Percentiles rank a stretch among this genome's conserved stretches.
Conservation (phyloP, 2,113 vertebrate species). For the Pachycephala philippinensis region DNA sequence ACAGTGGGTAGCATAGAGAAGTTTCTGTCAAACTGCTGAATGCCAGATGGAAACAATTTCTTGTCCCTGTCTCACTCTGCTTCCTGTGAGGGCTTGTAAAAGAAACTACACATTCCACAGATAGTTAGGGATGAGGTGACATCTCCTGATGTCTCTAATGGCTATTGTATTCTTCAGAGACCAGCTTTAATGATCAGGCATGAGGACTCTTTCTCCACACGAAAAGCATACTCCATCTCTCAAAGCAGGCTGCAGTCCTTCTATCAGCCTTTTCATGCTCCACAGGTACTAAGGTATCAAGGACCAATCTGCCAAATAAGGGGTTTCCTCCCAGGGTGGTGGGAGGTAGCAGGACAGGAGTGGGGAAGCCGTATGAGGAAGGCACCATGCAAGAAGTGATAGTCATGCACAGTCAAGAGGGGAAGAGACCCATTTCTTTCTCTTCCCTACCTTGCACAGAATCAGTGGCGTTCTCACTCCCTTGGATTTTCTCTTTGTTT, state of each 20-base stretch:
- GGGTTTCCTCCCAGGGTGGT: not conserved
- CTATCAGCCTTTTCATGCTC: conserved; percentile 33
- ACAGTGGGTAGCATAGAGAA: not conserved
- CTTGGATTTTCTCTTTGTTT: conserved; percentile 71
- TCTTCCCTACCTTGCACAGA: conserved; percentile 62
- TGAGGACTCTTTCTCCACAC: not conserved
- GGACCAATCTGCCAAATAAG: not conserved
- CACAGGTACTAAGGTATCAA: not conserved
- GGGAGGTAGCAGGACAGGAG: not conserved
- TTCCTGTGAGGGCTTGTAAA: conserved; percentile 47
- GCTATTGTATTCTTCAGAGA: not conserved
- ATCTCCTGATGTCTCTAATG: conserved; percentile 41
- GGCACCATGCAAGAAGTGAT: not conserved
- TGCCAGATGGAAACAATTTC: conserved; percentile 36
- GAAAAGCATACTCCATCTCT: conserved; percentile 4
- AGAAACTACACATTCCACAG: not conserved
- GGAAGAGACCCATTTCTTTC: not conserved
- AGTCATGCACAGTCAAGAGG: conserved; percentile 12
- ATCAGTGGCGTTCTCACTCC: conserved; percentile 65
- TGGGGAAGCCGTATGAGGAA: not conserved
- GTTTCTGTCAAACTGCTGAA: conserved; percentile 2
- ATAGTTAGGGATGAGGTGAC: conserved; percentile 42
- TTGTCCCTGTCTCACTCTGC: conserved; percentile 20
- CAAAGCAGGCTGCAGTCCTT: conserved; percentile 2
- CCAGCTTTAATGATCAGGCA: conserved; percentile 14